These are phyloP conservation scores for Palythoa grandis DNA, from an alignment of 92 coral and sea anemone species.

Conservation along the genomic window DNA sequence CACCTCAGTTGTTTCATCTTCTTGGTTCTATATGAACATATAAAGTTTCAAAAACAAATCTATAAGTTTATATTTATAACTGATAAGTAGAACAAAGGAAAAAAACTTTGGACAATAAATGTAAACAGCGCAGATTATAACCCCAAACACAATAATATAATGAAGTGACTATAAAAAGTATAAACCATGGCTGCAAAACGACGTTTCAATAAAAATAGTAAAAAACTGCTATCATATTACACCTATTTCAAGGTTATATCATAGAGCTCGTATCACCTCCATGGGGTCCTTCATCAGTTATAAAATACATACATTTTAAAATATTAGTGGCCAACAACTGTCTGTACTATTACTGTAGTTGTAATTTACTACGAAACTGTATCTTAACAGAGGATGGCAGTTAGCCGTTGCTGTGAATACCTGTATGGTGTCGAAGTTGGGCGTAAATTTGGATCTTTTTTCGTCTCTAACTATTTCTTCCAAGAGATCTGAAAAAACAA, in stretches of 20 bases:
- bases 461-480: constrained; percentile 89
- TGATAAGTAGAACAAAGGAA: not conserved
- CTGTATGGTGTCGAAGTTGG: constrained; percentile 89
- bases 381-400: not conserved
- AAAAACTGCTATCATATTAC: too few relatives aligned
- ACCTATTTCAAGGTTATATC: not conserved
- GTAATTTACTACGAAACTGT: too few relatives aligned
- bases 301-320: too few relatives aligned
- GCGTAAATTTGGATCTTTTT: constrained; percentile 88
- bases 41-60: not conserved
- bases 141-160: not conserved
- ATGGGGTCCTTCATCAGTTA: not conserved
- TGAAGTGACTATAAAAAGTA: not conserved
- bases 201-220: too few relatives aligned
- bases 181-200: not conserved
- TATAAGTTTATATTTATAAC: too few relatives aligned
- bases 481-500: constrained; percentile 61
- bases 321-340: too few relatives aligned
- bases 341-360: too few relatives aligned
- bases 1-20: constrained; percentile 97
- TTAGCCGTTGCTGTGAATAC: constrained; percentile 42
- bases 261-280: not conserved
- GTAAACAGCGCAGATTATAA: not conserved
- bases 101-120: not conserved
- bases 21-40: constrained; percentile 69